Conservation (phyloP, 1,140 invertebrate species). For the Stratiolaelaps scimitus region DNA sequence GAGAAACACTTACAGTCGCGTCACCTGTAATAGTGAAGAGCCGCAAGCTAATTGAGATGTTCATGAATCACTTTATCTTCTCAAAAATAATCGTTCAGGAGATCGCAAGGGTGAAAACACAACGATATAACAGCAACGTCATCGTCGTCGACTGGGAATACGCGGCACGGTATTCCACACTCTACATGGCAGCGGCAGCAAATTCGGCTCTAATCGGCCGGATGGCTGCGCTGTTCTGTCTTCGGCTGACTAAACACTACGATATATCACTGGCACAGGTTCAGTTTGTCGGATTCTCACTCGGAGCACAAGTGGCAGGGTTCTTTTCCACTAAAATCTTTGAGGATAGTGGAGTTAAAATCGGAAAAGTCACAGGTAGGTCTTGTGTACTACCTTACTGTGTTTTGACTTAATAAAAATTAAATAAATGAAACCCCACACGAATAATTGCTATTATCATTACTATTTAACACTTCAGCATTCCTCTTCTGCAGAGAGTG, state of each 20-base stretch:
- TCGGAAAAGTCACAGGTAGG: constrained; percentile 45
- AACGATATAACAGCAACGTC: no score
- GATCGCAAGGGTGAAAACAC: no score
- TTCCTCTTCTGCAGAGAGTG: no score
- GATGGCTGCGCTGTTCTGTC: constrained; percentile 37
- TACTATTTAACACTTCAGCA: no score
- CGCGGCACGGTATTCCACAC: constrained; percentile 33
- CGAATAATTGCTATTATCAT: no score
- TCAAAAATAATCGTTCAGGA: no score
- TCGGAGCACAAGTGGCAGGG: constrained; percentile 52
- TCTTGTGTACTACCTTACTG: constrained; percentile 29
- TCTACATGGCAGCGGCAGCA: not conserved
- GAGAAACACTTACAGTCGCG: no score
- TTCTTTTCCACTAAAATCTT: constrained; percentile 34
- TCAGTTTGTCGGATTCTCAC: constrained; percentile 51
- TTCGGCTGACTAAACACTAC: constrained; percentile 28
- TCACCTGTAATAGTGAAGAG: no score
- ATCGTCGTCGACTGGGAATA: constrained; percentile 41
- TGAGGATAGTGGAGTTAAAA: not conserved
- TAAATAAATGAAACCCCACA: no score
- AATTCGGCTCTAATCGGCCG: constrained; percentile 41
- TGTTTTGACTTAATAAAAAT: no score
- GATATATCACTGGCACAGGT: constrained; percentile 36
- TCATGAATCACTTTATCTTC: no score
- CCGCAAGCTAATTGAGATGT: no score